Evolutionary conservation across 2,888 invertebrate species (phyloP).

Genomic region (Drosophila nr. fundita): DNA sequence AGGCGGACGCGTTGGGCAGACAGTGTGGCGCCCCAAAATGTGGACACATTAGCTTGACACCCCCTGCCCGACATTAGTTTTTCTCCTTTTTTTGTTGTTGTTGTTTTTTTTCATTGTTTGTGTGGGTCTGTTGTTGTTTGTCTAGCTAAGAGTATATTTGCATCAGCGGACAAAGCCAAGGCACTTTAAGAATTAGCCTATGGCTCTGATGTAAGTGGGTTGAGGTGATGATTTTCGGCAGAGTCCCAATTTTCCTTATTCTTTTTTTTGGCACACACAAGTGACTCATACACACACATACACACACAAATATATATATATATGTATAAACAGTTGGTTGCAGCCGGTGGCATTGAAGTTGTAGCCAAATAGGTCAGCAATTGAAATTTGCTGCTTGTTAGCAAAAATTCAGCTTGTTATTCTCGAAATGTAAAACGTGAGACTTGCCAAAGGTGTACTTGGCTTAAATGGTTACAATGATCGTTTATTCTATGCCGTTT

Average conservation of each 20-base stretch:
- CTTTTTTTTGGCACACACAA: slow-evolving; percentile 40
- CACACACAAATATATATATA: neutral
- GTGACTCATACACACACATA: neutral
- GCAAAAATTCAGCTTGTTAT: slow-evolving; percentile 33
- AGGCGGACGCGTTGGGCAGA: slow-evolving; percentile 9
- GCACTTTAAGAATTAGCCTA: slow-evolving; percentile 34
- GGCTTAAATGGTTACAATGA: slow-evolving; percentile 5
- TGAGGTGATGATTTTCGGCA: slow-evolving; percentile 8
- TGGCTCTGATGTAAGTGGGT: slow-evolving; percentile 31
- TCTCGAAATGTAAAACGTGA: slow-evolving; percentile 14
- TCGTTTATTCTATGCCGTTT: slow-evolving; percentile 12
- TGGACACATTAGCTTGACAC: slow-evolving; percentile 43
- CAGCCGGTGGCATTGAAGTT: slow-evolving; percentile 46
- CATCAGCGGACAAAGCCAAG: slow-evolving; percentile 17
- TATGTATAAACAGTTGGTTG: neutral
- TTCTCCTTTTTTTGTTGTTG: neutral
- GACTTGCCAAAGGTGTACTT: slow-evolving; percentile 4
- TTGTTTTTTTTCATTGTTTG: neutral
- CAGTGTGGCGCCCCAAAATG: slow-evolving; percentile 24
- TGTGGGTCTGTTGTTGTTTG: slow-evolving; percentile 5
- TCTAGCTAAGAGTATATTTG: slow-evolving; percentile 26
- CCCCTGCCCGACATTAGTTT: neutral
- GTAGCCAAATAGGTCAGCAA: slow-evolving; percentile 69
- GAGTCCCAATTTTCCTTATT: neutral
- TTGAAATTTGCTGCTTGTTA: slow-evolving; percentile 41